A percentile compares a stretch with the other conserved stretches of the same genome.
Evolutionary conservation across 2,797 vertebrate genomes (phyloP).

Genomic region (Rallus crepitans): DNA sequence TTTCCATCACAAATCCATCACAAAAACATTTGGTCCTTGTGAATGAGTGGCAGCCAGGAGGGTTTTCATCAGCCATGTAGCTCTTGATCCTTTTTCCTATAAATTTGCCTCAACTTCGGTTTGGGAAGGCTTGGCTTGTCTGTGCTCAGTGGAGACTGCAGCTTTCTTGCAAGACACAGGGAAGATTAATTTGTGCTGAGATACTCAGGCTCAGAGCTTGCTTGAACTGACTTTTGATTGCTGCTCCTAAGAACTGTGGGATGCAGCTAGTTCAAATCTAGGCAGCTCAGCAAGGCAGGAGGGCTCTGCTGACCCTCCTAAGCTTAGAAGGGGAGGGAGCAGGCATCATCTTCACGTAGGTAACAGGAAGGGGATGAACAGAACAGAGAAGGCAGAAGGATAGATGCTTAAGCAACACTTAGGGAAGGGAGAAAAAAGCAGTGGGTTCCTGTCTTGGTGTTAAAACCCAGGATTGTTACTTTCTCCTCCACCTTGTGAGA

Average conservation of each 20-base stretch:
- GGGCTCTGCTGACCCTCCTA: not conserved
- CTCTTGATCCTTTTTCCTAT: not conserved
- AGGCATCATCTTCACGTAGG: not conserved
- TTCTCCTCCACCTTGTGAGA: not conserved
- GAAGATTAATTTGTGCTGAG: not conserved
- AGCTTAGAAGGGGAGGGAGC: not conserved
- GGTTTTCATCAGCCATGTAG: not conserved
- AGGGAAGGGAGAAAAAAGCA: not conserved
- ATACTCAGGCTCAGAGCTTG: not conserved
- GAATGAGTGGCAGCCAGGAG: not conserved
- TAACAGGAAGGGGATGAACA: not conserved
- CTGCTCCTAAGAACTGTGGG: not conserved
- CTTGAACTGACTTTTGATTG: not conserved
- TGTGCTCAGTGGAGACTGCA: not conserved
- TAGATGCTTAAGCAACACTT: not conserved
- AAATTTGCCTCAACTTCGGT: not conserved
- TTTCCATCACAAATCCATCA: not conserved
- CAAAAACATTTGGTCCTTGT: not conserved
- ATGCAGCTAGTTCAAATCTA: not conserved
- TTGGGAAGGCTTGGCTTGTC: not conserved
- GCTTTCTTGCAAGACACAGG: not conserved
- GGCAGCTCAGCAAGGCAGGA: not conserved
- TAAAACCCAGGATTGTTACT: not conserved
- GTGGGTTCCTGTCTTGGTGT: not conserved
- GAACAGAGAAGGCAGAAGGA: not conserved